Percentiles rank a stretch among this genome's conserved stretches.
These are phyloP conservation scores for Axis porcinus DNA, from an alignment of 2,113 vertebrate genomes.

Conservation along the genomic window DNA sequence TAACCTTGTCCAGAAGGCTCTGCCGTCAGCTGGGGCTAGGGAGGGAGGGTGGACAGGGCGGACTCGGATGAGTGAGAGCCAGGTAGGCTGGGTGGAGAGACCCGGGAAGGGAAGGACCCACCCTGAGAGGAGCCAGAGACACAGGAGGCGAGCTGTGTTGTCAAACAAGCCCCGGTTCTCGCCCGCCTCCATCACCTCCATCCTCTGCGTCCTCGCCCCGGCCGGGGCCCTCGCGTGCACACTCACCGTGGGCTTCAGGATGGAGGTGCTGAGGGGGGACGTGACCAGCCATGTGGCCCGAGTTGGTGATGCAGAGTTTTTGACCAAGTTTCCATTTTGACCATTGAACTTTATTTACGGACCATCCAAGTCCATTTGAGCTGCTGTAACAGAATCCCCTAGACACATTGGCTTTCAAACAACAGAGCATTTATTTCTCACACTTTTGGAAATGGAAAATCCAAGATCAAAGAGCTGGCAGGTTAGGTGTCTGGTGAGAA, in stretches of 20 bases:
- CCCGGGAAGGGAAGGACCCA: accelerated
- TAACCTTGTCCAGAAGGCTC: accelerated
- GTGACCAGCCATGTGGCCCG: accelerated
- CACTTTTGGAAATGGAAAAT: not conserved
- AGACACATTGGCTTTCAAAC: not conserved
- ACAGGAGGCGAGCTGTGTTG: accelerated
- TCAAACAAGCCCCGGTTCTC: accelerated
- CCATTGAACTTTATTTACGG: not conserved
- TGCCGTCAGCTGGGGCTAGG: accelerated
- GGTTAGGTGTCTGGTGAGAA: not conserved
- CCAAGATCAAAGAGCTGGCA: not conserved
- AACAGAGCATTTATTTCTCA: not conserved
- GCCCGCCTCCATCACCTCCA: accelerated
- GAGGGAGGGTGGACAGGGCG: too few relatives aligned
- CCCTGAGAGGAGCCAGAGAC: accelerated
- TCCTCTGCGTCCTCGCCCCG: accelerated
- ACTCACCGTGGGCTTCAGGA: accelerated
- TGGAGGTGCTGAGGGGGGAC: accelerated
- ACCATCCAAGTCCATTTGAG: not conserved
- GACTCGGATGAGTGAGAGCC: accelerated
- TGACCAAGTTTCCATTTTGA: not conserved
- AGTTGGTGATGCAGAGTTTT: accelerated
- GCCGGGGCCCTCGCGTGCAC: accelerated
- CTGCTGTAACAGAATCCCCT: not conserved
- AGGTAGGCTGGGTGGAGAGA: accelerated